Base-by-base conservation (phyloP, 2,797 vertebrate genomes). In the Phyllotis vaccarum region DNA sequence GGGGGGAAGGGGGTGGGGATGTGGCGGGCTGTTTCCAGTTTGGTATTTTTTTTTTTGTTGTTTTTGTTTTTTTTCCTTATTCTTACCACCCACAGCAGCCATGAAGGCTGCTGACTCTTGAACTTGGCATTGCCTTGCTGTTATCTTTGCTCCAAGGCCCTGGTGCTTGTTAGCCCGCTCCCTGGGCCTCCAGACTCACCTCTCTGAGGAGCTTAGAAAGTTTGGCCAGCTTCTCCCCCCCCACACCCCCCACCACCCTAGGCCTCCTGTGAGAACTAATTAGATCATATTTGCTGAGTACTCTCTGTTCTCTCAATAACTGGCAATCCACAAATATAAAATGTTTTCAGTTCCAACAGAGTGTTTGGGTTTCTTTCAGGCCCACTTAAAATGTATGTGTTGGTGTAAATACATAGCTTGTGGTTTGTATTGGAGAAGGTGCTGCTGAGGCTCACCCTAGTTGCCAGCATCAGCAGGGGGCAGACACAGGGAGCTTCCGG, bases 281-380 rank as follows among this genome's bases (percentile, higher is more conserved):
- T 75, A 96, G 95, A 89, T 94, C 92, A 31, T 91, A 82, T 82
- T 92, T 92, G 81, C 89, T 16, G 74, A 97, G 94, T 14, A 96
- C 86, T 91, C 75, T 56, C 60, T 43, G 40, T 97, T 97, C 96
- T 92, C 68, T 96, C 92, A 22, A 31, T 91, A 93, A 96, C 68
- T 91, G 83, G 86, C 12, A 70, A 94, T 89, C 93, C 66, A 91
- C 95, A 98, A 97, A 97, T 96, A 97, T 40, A 82, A 95, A 93
- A 81, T 97, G 97, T 97, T 97, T 97, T 97, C 80, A 94, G 94
- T 97, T 91, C 94, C 94, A 98, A 97, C 96, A 97, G 94, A 70
- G 64, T 13, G 24, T 75, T 89, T 89, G 78, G 92, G 81, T 68
- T 89, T 62, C 93, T 92, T 96, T 96, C 70, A 93, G 95, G 86